A percentile compares a stretch with the other conserved stretches of the same genome.
These are phyloP conservation scores for Acrobasis consociella DNA, from an alignment of 2,888 invertebrate genomes.

Conservation along the genomic window DNA sequence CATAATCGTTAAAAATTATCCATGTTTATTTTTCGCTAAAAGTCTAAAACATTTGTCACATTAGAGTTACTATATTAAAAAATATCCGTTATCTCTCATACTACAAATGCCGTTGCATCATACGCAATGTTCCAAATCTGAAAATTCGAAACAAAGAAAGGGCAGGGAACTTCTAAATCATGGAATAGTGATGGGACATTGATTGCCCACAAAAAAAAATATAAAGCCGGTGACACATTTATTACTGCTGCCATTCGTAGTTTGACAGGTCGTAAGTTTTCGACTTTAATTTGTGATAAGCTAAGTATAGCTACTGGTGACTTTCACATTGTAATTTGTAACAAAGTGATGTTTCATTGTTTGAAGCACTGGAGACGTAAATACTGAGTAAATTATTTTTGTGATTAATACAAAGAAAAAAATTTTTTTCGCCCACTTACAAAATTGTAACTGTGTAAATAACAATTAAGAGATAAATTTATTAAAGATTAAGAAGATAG, in stretches of 20 bases:
- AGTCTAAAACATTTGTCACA: too few relatives aligned
- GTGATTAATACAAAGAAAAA: not conserved
- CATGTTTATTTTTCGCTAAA: too few relatives aligned
- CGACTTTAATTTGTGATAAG: conserved; percentile 78
- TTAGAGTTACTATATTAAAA: not conserved
- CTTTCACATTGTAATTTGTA: conserved; percentile 61
- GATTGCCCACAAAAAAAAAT: conserved; percentile 58
- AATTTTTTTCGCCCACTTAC: too few relatives aligned
- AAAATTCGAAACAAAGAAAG: conserved; percentile 77
- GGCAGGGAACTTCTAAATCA: conserved; percentile 78
- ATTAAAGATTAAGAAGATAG: too few relatives aligned
- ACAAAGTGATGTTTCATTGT: conserved; percentile 23
- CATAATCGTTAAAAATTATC: too few relatives aligned
- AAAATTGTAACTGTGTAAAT: too few relatives aligned
- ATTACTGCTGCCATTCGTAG: conserved; percentile 70
- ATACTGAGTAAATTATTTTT: conserved; percentile 12
- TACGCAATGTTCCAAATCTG: conserved; percentile 42
- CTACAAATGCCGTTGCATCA: conserved; percentile 41
- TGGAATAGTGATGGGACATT: conserved; percentile 72
- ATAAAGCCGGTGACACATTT: conserved; percentile 75
- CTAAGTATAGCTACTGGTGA: conserved; percentile 71
- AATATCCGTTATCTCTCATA: conserved; percentile 15
- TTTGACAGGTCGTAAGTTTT: conserved; percentile 75
- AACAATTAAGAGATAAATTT: too few relatives aligned
- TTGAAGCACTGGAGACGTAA: not conserved